Evolutionary conservation across 2,797 vertebrate genomes (phyloP), one percentile per base, ranked within the genome.

Genomic region (Hephaestus fuliginosus): DNA sequence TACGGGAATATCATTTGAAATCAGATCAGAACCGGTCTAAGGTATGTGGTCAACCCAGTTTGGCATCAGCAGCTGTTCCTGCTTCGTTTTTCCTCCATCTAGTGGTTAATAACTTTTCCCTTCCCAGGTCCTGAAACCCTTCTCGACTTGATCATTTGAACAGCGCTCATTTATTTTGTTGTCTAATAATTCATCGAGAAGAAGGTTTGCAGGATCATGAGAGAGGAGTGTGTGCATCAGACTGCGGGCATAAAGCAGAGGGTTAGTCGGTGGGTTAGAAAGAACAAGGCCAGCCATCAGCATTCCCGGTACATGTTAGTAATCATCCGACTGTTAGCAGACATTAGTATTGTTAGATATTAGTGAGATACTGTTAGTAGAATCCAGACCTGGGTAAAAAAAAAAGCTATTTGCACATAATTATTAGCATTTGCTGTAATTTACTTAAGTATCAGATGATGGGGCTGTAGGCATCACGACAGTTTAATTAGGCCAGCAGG

Each of bases 321-420:
- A 90, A 64, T 88, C 84, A 82, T 80, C 75, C 61, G 41, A 85
- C 73, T 86, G 91, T 93, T 93, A 95, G 93, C 88, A 93, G 74
- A 91, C 72, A 91, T 95, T 95, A 95, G 94, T 95, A 93, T 58
- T 86, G 94, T 95, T 93, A 95, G 91, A 86, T 80, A 92, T 94
- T 94, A 95, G 92, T 94, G 58, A 87, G 85, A 87, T 81, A 66
- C 53, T 87, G 93, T 95, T 94, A 95, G 93, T 94, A 86, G n/a
- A 76, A 81, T 67, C 84, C 90, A 93, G 90, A 90, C 83, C 39
- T 83, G 78, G 83, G 76, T 83, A 25, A 25, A 25, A 25, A 25
- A 25, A 86, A 92, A 87, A 84, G 75, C 82, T 88, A 91, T 90
- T 93, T 91, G 84, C 87, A 82, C 74, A 90, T 90, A 81, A 91